Base-by-base conservation (phyloP, 2,797 vertebrate genomes). In the Myoxocephalus aenaeus region DNA sequence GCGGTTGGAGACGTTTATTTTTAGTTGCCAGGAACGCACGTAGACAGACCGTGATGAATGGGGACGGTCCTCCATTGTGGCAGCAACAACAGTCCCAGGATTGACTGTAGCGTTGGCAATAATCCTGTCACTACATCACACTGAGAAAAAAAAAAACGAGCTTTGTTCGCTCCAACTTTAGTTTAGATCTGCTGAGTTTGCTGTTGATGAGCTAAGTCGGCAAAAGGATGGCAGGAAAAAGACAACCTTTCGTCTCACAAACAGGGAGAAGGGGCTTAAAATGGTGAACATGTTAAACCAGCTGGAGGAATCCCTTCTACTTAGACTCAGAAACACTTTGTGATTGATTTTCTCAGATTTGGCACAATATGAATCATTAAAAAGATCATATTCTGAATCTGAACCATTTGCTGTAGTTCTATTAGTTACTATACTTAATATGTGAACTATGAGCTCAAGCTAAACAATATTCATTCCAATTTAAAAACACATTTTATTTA, bases 1-100 rank as follows among this genome's bases (percentile, higher is more conserved):
- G 75, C 50, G 73, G 62, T 54, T 83, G 69, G 65, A 87, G 34
- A 69, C 15, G 42, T 82, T 86, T 94, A 93, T 94, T 92, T 93
- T 87, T 90, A 90, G 90, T 75, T 67, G 69, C 72, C 64, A 67
- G 57, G 70, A 83, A 72, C 27, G 1, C 74, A 84, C 22, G 29
- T 32, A 71, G 84, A 84, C 83, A 78, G 73, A 38, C 71, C 4
- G 29, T 91, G 92, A 93, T 91, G 82, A 90, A 92, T 89, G 81
- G 68, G 78, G 81, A 75, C 22, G 48, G 25, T 87, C 79, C 77
- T 74, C 64, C 72, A 48, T 53, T 81, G 79, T 90, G 90, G 86
- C 90, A 92, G 79, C 78, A 73, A 70, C 85, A 85, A 70, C 64
- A 46, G 79, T 71, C 59, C 74, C 77, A 58, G 73, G 83, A 88